Evolutionary conservation across 2,888 invertebrate species (phyloP), one percentile per base, ranked within the genome.

Genomic region (Dolichopus griseipennis): DNA sequence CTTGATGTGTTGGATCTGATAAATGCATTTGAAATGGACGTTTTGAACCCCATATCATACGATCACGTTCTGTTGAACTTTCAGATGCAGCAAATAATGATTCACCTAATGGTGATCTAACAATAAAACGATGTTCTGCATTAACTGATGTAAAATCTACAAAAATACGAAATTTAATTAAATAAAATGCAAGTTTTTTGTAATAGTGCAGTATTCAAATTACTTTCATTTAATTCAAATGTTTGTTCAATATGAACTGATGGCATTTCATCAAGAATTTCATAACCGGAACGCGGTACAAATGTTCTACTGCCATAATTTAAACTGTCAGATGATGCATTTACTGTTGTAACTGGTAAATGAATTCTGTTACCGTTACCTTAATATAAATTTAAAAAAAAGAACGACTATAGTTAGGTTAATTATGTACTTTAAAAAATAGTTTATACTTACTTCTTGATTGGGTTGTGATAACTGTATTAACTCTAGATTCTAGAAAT

Each of bases 1-100:
- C 92, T 75, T 91, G 90, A 71, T 91, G 87, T n/a, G 88, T 88
- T 77, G 88, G 90, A 79, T 96, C 95, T 71, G 90, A 86, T 0
- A 96, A 82, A 75, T 88, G 89, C 85, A 96, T 88, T 71, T 85
- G 84, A 79, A 93, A 93, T 0, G 90, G 86, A 27, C 94, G 84
- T 0, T 75, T 72, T 0, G 79, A 70, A 6, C 93, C 92, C 78
- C 91, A 91, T 66, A 89, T 83, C 70, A 88, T 85, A 66, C 93
- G 82, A 75, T 88, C 85, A 8, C 83, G 85, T 0, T 83, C 78
- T 1, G 83, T 83, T 0, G 90, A 90, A 4, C 83, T 83, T 76
- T 92, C 91, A 61, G 85, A 86, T 15, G 89, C 91, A 63, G 90
- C 85, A 78, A 88, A 92, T n/a, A 92, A 79, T 0, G 90, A 88